Evolutionary conservation across 2,113 vertebrate species (phyloP), one percentile per base, ranked within the genome.

Genomic region (Rynchops niger): DNA sequence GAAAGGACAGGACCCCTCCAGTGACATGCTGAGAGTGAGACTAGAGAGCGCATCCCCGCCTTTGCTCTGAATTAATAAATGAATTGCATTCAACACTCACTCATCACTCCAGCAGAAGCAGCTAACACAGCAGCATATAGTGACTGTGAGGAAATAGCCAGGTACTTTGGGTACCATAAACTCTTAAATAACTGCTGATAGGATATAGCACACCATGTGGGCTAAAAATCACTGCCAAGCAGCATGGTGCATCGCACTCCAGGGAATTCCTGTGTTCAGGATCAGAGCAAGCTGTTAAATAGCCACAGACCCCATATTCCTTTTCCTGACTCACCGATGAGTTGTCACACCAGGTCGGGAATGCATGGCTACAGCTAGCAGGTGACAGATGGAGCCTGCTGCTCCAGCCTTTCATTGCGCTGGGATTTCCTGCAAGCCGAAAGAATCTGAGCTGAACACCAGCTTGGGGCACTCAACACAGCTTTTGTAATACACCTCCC

Each of bases 341-440:
- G 71, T 42, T 92, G 74, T 70, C 90, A 71, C 67, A 25, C 50
- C 0, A 0, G 61, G 55, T 80, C 5, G 4, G 58, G 67, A 77
- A 92, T 55, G n/a, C 58, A 93, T 2, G 4, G 67, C 67, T 71
- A 5, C 73, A 70, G 76, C 62, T 70, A 88, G 58, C 55, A 74
- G 79, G 76, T 65, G 56, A 49, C 92, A 93, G 87, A 94, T 80
- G 78, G 92, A 92, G 36, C 76, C 59, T 73, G 58, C 82, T 88
- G 59, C 38, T 74, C 79, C 8, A 19, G 76, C 42, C 82, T 70
- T 69, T 40, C 40, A 6, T 65, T 23, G 36, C 27, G 11, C 76
- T 49, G 71, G 53, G 49, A n/a, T 86, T 77, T 93, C 71, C 74
- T 82, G 79, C 62, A 42, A 67, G 26, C 58, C 71, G 69, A 88